Evolutionary conservation across 1,140 invertebrate species (phyloP).

Genomic region (Ceratina australensis): DNA sequence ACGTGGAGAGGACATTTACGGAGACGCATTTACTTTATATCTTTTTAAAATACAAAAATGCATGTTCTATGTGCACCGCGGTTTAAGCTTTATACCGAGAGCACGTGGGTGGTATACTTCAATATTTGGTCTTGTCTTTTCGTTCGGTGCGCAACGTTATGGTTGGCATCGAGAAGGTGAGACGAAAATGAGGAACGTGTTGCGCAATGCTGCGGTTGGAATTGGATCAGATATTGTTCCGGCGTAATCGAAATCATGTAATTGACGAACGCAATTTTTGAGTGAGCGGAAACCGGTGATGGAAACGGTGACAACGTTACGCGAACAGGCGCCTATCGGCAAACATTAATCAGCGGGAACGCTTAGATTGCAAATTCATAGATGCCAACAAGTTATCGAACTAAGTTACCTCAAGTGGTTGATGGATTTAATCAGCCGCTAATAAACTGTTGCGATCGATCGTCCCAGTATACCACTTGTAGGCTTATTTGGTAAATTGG

Average conservation of each 20-base stretch:
- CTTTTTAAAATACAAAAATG: not conserved
- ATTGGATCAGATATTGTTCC: not conserved
- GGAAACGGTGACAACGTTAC: not conserved
- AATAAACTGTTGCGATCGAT: conserved; percentile 19
- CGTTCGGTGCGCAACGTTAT: not conserved
- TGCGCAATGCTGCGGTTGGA: not conserved
- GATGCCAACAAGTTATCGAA: conserved; percentile 15
- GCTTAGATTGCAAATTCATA: conserved; percentile 7
- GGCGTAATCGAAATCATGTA: not conserved
- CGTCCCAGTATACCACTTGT: conserved; percentile 4
- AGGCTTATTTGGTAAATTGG: conserved; percentile 21
- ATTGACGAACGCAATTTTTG: not conserved
- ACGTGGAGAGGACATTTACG: not conserved
- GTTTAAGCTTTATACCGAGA: not conserved
- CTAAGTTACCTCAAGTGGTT: conserved; percentile 8
- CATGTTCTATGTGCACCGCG: too few relatives aligned
- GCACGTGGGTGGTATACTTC: not conserved
- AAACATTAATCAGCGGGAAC: not conserved
- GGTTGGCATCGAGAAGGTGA: not conserved
- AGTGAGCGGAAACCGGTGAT: not conserved
- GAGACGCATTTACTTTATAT: not conserved
- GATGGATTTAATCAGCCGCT: conserved; percentile 17
- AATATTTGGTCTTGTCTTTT: not conserved
- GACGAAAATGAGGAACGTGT: not conserved
- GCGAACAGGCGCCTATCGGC: not conserved